Evolutionary conservation across 2,888 invertebrate species (phyloP).

Genomic region (Plutella xylostella): DNA sequence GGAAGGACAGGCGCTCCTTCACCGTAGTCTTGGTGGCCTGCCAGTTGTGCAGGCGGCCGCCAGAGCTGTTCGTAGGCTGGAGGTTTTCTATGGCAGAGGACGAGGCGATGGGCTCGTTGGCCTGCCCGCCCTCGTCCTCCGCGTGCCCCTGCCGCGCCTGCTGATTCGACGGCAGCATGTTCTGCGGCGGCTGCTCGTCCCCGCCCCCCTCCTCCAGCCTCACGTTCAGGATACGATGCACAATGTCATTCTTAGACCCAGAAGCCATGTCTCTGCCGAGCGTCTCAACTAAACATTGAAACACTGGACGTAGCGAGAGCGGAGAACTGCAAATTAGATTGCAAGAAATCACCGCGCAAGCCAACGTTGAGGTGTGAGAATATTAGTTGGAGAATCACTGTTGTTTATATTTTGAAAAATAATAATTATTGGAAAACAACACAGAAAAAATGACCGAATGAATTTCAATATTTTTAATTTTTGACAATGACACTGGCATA

Average conservation of each 20-base stretch:
- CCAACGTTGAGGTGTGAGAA: too few relatives aligned
- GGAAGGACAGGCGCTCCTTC: slow-evolving; percentile 78
- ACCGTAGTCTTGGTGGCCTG: slow-evolving; percentile 82
- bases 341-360: too few relatives aligned
- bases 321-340: too few relatives aligned
- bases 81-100: slow-evolving; percentile 47
- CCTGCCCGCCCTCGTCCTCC: slow-evolving; percentile 43
- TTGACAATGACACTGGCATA: too few relatives aligned
- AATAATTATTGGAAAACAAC: too few relatives aligned
- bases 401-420: too few relatives aligned
- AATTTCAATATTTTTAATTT: too few relatives aligned
- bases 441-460: too few relatives aligned
- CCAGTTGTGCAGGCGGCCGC: slow-evolving; percentile 72
- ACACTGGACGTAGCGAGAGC: too few relatives aligned
- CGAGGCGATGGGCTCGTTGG: slow-evolving; percentile 38
- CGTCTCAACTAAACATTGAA: not conserved
- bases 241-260: slow-evolving; percentile 53
- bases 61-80: slow-evolving; percentile 50
- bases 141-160: slow-evolving; percentile 39
- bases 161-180: slow-evolving; percentile 65
- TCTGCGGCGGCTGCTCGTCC: slow-evolving; percentile 57
- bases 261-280: slow-evolving; percentile 43
- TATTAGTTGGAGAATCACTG: too few relatives aligned
- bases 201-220: slow-evolving; percentile 45
- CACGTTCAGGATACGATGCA: slow-evolving; percentile 45